Evolutionary conservation across 2,888 invertebrate species (phyloP).

Genomic region (Epinotia bilunana): DNA sequence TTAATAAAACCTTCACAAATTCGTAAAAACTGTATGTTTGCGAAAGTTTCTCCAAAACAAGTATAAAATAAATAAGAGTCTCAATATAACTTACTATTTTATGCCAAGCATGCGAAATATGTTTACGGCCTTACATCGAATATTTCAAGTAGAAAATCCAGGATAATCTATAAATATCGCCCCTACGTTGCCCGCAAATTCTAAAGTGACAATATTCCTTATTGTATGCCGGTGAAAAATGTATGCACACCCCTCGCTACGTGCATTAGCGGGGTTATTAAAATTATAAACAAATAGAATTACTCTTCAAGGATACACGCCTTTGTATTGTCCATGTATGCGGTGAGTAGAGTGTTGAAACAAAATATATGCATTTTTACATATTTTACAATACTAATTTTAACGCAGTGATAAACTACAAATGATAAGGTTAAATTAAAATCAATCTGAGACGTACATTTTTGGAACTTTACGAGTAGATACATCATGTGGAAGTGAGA

Average conservation of each 20-base stretch:
- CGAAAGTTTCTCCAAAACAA: background rate
- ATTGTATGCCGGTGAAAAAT: conserved; percentile 77
- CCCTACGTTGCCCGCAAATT: conserved; percentile 71
- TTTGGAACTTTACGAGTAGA: too few species aligned
- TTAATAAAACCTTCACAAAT: background rate
- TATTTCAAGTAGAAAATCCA: conserved; percentile 76
- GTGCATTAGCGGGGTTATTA: conserved; percentile 77
- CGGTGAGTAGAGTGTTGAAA: conserved; percentile 49
- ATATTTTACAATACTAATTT: background rate
- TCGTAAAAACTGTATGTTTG: too few species aligned
- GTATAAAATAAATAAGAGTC: background rate
- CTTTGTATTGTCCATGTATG: conserved; percentile 64
- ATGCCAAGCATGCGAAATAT: conserved; percentile 55
- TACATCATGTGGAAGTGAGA: too few species aligned
- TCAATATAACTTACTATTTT: conserved; percentile 3
- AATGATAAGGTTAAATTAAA: background rate
- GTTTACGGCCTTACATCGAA: conserved; percentile 66
- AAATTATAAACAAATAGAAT: conserved; percentile 84
- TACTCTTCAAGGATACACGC: conserved; percentile 70
- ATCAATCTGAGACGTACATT: too few species aligned
- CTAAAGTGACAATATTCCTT: conserved; percentile 81
- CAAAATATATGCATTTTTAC: background rate
- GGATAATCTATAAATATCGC: conserved; percentile 81
- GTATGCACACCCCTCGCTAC: conserved; percentile 70
- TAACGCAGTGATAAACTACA: background rate